These are phyloP conservation scores for Frankliniella fusca DNA, from an alignment of 2,888 invertebrate species.

Conservation along the genomic window DNA sequence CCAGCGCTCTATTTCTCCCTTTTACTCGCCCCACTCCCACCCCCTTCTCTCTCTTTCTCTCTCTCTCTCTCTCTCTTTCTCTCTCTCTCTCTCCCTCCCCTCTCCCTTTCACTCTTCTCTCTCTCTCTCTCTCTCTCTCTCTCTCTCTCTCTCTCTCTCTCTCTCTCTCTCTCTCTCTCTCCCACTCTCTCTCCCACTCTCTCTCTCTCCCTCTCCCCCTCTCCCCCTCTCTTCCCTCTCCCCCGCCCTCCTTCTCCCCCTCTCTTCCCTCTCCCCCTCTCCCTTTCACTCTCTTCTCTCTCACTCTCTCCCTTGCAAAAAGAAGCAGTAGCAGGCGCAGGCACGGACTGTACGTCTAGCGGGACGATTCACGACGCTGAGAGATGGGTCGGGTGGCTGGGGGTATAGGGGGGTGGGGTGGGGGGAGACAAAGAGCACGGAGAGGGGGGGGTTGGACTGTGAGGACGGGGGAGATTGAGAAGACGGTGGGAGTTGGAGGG, in stretches of 20 bases:
- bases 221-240: slow-evolving; percentile 30
- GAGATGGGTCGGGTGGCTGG: no score
- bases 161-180: slow-evolving; percentile 28
- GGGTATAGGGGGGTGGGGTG: no score
- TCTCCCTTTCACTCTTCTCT: slow-evolving; percentile 24
- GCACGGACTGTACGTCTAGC: no score
- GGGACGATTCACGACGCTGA: no score
- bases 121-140: slow-evolving; percentile 24
- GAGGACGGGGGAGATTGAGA: not conserved
- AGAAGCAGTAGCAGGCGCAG: no score
- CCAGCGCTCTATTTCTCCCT: not conserved
- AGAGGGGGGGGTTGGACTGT: no score
- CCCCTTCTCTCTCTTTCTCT: not conserved
- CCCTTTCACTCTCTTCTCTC: not conserved
- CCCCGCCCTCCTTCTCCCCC: slow-evolving; percentile 28
- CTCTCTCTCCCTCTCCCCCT: slow-evolving; percentile 22
- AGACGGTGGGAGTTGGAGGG: not conserved
- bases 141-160: slow-evolving; percentile 15
- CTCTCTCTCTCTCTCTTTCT: not conserved
- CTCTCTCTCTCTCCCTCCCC: slow-evolving; percentile 28
- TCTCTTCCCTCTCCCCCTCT: not conserved
- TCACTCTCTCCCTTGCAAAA: no score
- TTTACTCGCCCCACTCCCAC: not conserved
- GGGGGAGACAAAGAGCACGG: no score
- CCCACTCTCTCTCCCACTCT: slow-evolving; percentile 27